Base-by-base conservation (phyloP, 2,888 invertebrate species). In the Bibio marci region DNA sequence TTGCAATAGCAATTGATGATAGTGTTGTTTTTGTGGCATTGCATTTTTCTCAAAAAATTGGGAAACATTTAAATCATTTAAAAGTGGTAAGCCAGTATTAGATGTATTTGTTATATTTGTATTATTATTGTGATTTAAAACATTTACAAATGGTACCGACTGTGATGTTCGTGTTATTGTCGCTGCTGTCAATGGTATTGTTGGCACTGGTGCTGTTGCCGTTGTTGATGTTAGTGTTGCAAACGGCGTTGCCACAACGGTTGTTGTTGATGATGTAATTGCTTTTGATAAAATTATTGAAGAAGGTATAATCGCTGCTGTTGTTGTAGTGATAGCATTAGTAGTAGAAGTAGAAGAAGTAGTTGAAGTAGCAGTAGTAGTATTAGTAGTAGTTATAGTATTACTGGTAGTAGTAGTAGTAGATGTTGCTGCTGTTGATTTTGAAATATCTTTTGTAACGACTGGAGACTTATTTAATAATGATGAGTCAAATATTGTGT, bases 191-290 rank as follows among this genome's bases (percentile, higher is more conserved):
- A n/a, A n/a, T n/a, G 7, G 15, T n/a, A 11, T 4, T 27, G 13
- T 15, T 27, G n/a, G 5, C 5, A n/a, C 17, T 27, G 27, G 14
- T 13, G 30, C 30, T 17, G 17, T 22, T 28, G 17, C 13, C 30
- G 32, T 38, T 28, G 39, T 14, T 27, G 39, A n/a, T 30, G 35
- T 25, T 35, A 6, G 22, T 22, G 30, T 18, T 25, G 37, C 18
- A 41, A 35, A 26, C 28, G 38, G 37, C 35, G 40, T 39, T 32
- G 39, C 37, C 32, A 41, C 40, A 35, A 41, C 32, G 34, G 8
- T 22, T 22, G 22, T 42, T 42, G 37, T 46, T 42, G n/a, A n/a
- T 42, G 42, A 42, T 40, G 43, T 33, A 26, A 41, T 22, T 6
- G 8, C 4, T 22, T 22, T 22, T 22, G 22, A 8, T n/a, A n/a